Evolutionary conservation across 1,140 invertebrate genomes (phyloP).

Genomic region (Caenorhabditis briggsae): DNA sequence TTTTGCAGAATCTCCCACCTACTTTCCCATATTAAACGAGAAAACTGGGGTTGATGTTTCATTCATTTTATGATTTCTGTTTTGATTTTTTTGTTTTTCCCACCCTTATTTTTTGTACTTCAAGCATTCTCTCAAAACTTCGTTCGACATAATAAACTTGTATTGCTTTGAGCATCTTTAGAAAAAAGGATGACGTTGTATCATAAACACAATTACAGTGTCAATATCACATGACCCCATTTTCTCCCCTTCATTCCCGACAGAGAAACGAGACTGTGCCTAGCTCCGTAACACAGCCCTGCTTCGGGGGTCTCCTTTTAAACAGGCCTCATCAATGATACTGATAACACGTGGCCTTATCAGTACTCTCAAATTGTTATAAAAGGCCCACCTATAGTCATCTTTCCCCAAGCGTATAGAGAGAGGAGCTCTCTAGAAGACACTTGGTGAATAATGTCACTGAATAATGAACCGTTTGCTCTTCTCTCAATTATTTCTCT

Average conservation of each 20-base stretch:
- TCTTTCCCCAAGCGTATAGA: background rate
- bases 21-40: background rate
- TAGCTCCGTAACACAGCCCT: background rate
- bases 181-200: background rate
- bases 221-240: constrained; percentile 9
- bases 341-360: constrained; percentile 45
- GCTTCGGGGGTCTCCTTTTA: constrained; percentile 32
- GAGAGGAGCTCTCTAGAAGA: background rate
- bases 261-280: background rate
- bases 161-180: too few relatives aligned
- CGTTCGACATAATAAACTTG: too few relatives aligned
- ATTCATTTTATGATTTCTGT: background rate
- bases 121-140: background rate
- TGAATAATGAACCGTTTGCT: constrained; percentile 38
- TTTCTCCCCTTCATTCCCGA: background rate
- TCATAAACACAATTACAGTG: background rate
- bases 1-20: background rate
- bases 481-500: background rate
- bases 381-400: constrained; percentile 12
- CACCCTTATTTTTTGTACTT: background rate
- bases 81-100: background rate
- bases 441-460: too few relatives aligned
- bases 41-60: background rate
- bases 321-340: background rate
- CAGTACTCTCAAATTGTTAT: background rate